These are phyloP conservation scores for Notoglanidium macrostoma DNA, from an alignment of 2,797 vertebrate genomes.

Conservation along the genomic window DNA sequence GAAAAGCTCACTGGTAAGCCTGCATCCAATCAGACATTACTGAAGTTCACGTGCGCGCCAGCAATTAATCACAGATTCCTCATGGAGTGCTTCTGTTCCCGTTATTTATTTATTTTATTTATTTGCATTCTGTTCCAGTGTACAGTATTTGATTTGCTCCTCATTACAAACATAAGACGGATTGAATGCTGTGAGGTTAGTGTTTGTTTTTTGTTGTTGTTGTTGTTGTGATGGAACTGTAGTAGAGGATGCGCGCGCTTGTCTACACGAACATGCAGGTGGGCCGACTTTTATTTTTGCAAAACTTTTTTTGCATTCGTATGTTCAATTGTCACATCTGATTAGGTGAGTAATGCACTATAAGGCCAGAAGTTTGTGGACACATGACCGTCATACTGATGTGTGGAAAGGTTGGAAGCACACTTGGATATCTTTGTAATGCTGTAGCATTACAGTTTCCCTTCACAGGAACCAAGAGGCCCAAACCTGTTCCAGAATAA, in stretches of 20 bases:
- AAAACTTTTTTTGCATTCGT: neutral
- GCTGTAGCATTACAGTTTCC: neutral
- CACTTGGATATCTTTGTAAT: neutral
- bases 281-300: neutral
- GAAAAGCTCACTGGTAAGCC: conserved; percentile 28
- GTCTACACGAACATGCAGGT: neutral
- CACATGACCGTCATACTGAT: neutral
- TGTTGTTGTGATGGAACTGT: neutral
- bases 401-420: neutral
- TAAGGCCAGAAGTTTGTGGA: neutral
- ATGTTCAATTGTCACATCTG: neutral
- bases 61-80: neutral
- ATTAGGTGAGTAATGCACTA: neutral
- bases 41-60: conserved; percentile 10
- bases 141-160: neutral
- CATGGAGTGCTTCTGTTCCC: neutral
- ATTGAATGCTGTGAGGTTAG: neutral
- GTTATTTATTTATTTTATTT: neutral
- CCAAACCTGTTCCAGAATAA: neutral
- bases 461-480: neutral
- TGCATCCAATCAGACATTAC: neutral
- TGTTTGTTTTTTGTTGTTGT: neutral
- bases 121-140: neutral
- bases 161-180: neutral
- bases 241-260: neutral